Evolutionary conservation across 1,140 invertebrate species (phyloP).

Genomic region (Eubasilissa regina): DNA sequence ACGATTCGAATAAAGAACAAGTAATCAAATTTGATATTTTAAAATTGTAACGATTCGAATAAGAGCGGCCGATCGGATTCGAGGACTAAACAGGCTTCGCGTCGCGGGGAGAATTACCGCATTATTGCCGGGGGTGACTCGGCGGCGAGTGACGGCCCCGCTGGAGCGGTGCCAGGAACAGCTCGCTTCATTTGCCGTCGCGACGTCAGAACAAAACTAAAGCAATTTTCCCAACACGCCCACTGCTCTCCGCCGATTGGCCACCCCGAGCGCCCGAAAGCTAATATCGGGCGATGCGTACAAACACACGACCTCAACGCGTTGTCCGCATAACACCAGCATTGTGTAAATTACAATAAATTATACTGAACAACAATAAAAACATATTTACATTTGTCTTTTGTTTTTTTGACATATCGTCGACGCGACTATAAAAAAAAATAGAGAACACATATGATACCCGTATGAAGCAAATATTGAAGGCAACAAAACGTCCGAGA

Average conservation of each 20-base stretch:
- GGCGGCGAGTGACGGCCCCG: slow-evolving; percentile 28
- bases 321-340: not conserved
- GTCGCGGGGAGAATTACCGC: slow-evolving; percentile 16
- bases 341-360: not conserved
- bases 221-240: slow-evolving; percentile 36
- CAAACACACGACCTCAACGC: not conserved
- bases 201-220: slow-evolving; percentile 42
- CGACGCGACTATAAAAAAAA: too few relatives aligned
- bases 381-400: too few relatives aligned
- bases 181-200: slow-evolving; percentile 24
- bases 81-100: not conserved
- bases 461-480: too few relatives aligned
- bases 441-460: too few relatives aligned
- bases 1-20: too few relatives aligned
- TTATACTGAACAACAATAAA: too few relatives aligned
- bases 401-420: too few relatives aligned
- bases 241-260: slow-evolving; percentile 23
- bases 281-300: not conserved
- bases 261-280: slow-evolving; percentile 3
- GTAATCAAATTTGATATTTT: too few relatives aligned
- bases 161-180: slow-evolving; percentile 31
- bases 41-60: too few relatives aligned
- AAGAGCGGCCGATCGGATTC: too few relatives aligned
- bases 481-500: too few relatives aligned
- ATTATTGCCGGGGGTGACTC: slow-evolving; percentile 35